Evolutionary conservation across 1,140 invertebrate genomes (phyloP), one percentile per base, ranked within the genome.

Genomic region (Gonatopus flavifemur): DNA sequence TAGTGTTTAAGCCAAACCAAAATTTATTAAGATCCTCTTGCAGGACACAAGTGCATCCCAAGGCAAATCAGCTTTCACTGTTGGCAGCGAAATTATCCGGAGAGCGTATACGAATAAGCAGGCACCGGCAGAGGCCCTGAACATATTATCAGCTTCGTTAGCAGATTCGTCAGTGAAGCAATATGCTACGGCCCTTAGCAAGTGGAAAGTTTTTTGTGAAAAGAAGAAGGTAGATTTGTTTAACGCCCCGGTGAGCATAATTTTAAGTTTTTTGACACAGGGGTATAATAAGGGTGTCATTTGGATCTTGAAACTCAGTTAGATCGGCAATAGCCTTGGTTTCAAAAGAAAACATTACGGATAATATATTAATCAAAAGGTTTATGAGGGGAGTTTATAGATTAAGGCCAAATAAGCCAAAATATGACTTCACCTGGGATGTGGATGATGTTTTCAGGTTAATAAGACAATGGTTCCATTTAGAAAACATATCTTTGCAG

Each of bases 231-330:
- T 19, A 8, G n/a, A 46, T 6, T 15, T 35, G 2, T 46, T 21
- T 13, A 24, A 46, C 3, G n/a, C 19, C 2, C 21, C 36, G 3
- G 36, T 32, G 9, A 13, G 42, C 13, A 24, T 10, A 28, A 18
- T 42, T 22, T 35, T 45, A 18, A 20, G 32, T 49, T 45, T 73
- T 78, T 31, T 41, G 8, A 3, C 36, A 31, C n/a, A 91, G 13
- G 15, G 15, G 9, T 38, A 18, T 16, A 21, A 37, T 18, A 10
- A 13, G n/a, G 24, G 16, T 10, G 13, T 24, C 35, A 15, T 38
- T 16, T n/a, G 24, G 33, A 3, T 16, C 25, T 4, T 3, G 25
- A 2, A 47, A 37, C 16, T 19, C 35, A 1, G 4, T 16, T 32
- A 18, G 42, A 44, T 18, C 42, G 18, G 32, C 21, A 8, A 4